Percentiles rank a stretch among this genome's conserved stretches.
phyloP scores from a whole-genome alignment of 2,113 vertebrate species.

The Rana temporaria region DNA sequence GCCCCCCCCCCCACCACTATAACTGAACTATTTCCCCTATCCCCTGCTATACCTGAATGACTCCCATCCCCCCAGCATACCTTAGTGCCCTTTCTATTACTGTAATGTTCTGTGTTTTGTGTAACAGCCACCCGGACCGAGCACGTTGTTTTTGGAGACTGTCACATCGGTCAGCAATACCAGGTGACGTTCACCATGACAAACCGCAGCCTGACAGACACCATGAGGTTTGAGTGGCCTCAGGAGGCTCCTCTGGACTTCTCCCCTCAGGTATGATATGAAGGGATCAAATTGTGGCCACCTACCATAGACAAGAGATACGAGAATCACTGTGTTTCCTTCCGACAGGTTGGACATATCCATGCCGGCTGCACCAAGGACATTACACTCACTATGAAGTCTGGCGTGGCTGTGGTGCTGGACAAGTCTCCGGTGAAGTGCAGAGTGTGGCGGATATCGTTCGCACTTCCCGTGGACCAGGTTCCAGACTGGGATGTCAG shows the following conservation, averaged over 20 bases:
- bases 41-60: too few species aligned
- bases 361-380: conserved; percentile 85
- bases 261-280: conserved; percentile 76
- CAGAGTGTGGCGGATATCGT: conserved; percentile 75
- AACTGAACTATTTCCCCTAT: too few species aligned
- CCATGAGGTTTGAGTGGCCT: conserved; percentile 85
- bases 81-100: too few species aligned
- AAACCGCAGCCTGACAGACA: conserved; percentile 76
- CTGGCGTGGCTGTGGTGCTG: conserved; percentile 70
- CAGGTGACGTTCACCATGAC: conserved; percentile 79
- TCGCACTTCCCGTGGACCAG: conserved; percentile 75
- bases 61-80: too few species aligned
- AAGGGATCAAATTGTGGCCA: not conserved
- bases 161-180: conserved; percentile 73
- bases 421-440: conserved; percentile 72
- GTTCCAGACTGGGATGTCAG: conserved; percentile 86
- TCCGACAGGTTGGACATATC: conserved; percentile 84
- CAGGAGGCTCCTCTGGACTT: conserved; percentile 67
- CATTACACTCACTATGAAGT: conserved; percentile 77
- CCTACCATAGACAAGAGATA: not conserved
- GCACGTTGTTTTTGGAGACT: conserved; percentile 83
- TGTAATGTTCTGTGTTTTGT: not conserved
- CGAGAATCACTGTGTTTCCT: not conserved
- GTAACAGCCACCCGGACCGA: conserved; percentile 68
- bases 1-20: too few species aligned